Evolutionary conservation across 2,888 invertebrate species (phyloP).

Genomic region (Dolomedes plantarius): DNA sequence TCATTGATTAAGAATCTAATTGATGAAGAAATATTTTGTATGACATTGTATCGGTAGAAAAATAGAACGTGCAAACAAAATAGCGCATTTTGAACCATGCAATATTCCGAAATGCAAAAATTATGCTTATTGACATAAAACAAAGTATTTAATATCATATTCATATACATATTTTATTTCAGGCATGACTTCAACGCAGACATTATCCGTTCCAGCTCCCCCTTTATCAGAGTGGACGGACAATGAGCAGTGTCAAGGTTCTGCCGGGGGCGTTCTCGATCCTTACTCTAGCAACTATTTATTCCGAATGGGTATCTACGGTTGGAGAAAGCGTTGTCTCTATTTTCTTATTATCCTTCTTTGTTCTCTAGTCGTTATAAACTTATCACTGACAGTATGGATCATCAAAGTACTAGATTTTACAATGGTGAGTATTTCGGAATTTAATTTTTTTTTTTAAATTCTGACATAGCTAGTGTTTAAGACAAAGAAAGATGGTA

Average conservation of each 20-base stretch:
- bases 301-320: slow-evolving; percentile 88
- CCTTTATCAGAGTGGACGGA: slow-evolving; percentile 54
- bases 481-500: too few species aligned
- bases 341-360: slow-evolving; percentile 92
- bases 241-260: slow-evolving; percentile 16
- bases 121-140: too few species aligned
- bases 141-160: too few species aligned
- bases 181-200: slow-evolving; percentile 58
- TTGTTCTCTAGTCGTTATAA: slow-evolving; percentile 93
- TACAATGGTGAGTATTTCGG: slow-evolving; percentile 63
- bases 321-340: slow-evolving; percentile 97
- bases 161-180: too few species aligned
- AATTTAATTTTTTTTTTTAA: too few species aligned
- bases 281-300: slow-evolving; percentile 60
- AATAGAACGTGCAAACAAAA: too few species aligned
- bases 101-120: too few species aligned
- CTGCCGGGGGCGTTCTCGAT: slow-evolving; percentile 12
- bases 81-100: too few species aligned
- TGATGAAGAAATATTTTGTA: too few species aligned
- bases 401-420: slow-evolving; percentile 81
- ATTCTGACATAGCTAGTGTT: too few species aligned
- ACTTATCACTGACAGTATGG: slow-evolving; percentile 96
- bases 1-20: too few species aligned
- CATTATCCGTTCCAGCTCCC: slow-evolving; percentile 30
- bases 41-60: too few species aligned